Evolutionary conservation across 2,797 vertebrate genomes (phyloP).

Genomic region (Glossophaga mutica): DNA sequence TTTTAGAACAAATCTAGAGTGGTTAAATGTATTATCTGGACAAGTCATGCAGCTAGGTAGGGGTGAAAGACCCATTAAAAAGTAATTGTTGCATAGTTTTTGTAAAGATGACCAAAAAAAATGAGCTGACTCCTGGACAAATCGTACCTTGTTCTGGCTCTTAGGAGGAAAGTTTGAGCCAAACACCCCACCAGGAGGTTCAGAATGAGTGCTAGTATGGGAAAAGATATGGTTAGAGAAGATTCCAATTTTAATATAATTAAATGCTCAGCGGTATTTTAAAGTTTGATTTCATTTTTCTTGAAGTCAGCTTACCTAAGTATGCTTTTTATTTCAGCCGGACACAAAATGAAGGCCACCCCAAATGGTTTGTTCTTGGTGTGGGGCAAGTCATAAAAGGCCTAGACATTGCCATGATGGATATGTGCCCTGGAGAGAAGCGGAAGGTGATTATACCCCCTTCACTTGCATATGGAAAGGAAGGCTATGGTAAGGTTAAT

Average conservation of each 20-base stretch:
- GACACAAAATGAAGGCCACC: constrained; percentile 90
- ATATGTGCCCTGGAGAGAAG: constrained; percentile 96
- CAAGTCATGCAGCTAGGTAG: background rate
- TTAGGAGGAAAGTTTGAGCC: background rate
- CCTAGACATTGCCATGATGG: constrained; percentile 92
- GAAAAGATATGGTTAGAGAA: background rate
- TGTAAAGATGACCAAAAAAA: background rate
- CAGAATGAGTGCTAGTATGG: background rate
- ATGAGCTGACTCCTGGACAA: background rate
- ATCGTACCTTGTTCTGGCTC: background rate
- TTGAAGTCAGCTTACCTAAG: background rate
- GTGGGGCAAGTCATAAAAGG: constrained; percentile 97
- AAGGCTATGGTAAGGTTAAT: constrained; percentile 89
- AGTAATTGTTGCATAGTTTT: constrained; percentile 8
- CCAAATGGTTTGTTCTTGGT: constrained; percentile 96
- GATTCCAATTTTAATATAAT: constrained; percentile 7
- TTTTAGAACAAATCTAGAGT: constrained; percentile 14
- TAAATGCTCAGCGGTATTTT: background rate
- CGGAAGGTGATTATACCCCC: constrained; percentile 92
- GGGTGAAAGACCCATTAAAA: constrained; percentile 1
- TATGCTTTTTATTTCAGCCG: constrained; percentile 84
- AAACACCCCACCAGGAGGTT: background rate
- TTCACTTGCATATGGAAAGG: constrained; percentile 89
- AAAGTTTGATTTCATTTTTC: background rate
- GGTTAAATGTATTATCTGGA: constrained; percentile 1